Conservation (phyloP, 2,888 invertebrate genomes). For the Drosophila tripunctata region DNA sequence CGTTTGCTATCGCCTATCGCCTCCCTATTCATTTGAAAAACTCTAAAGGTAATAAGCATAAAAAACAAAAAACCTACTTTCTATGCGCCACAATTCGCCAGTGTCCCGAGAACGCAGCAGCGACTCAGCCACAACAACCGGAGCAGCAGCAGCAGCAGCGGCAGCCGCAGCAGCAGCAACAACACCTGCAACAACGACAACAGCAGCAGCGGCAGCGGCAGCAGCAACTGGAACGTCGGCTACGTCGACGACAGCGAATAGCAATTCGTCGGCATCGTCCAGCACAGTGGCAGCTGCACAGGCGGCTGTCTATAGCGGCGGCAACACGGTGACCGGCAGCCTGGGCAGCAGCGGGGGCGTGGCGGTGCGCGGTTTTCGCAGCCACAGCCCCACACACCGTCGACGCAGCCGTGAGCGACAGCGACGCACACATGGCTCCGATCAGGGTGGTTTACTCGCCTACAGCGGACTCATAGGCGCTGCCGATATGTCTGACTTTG, state of each 20-base stretch:
- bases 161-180: slow-evolving; percentile 31
- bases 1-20: slow-evolving; percentile 23
- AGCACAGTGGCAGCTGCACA: slow-evolving; percentile 81
- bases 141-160: slow-evolving; percentile 7
- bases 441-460: slow-evolving; percentile 82
- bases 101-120: slow-evolving; percentile 83
- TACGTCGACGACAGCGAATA: slow-evolving; percentile 61
- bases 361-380: slow-evolving; percentile 82
- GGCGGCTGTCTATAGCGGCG: slow-evolving; percentile 78
- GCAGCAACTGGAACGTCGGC: slow-evolving; percentile 36
- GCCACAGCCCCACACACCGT: slow-evolving; percentile 84
- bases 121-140: slow-evolving; percentile 28
- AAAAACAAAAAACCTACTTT: slow-evolving; percentile 47
- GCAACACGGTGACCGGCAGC: slow-evolving; percentile 80
- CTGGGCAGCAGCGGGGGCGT: slow-evolving; percentile 74
- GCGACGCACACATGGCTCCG: slow-evolving; percentile 82
- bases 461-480: slow-evolving; percentile 76
- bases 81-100: slow-evolving; percentile 77
- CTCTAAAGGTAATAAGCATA: slow-evolving; percentile 12
- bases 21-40: slow-evolving; percentile 12
- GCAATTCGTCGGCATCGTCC: slow-evolving; percentile 71
- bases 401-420: slow-evolving; percentile 83
- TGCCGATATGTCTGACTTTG: slow-evolving; percentile 62
- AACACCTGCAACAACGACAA: slow-evolving; percentile 6
- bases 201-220: slow-evolving; percentile 36